A percentile compares a stretch with the other conserved stretches of the same genome.
Conservation (phyloP, 2,888 invertebrate genomes). For the Perizoma flavofasciatum region DNA sequence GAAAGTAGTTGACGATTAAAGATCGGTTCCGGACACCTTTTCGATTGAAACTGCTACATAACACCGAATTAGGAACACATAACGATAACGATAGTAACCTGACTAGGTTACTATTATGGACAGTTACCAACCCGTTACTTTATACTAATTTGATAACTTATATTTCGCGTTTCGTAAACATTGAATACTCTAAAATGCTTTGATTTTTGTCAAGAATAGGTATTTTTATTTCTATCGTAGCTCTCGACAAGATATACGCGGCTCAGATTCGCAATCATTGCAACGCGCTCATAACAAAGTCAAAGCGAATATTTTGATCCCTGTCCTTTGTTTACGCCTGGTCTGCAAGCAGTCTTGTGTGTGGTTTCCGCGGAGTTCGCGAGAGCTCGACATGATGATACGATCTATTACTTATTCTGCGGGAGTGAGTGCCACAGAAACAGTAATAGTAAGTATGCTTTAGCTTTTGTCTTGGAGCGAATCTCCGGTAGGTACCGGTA, state of each 20-base stretch:
- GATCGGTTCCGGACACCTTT: slow-evolving; percentile 33
- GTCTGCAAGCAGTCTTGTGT: slow-evolving; percentile 34
- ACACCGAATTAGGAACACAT: slow-evolving; percentile 23
- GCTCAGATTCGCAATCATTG: slow-evolving; percentile 25
- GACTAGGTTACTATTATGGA: slow-evolving; percentile 42
- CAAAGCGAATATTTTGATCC: slow-evolving; percentile 43
- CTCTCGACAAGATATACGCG: too few species aligned
- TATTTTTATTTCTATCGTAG: too few species aligned
- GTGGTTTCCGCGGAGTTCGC: slow-evolving; percentile 40
- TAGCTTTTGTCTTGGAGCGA: slow-evolving; percentile 54
- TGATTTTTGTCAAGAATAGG: not conserved
- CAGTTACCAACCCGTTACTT: slow-evolving; percentile 45
- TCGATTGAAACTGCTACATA: slow-evolving; percentile 29
- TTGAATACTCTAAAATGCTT: slow-evolving; percentile 6
- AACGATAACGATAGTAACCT: slow-evolving; percentile 25
- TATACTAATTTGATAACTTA: slow-evolving; percentile 22
- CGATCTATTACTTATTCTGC: not conserved
- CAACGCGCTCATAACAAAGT: slow-evolving; percentile 35
- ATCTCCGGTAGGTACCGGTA: slow-evolving; percentile 52
- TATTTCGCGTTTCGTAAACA: slow-evolving; percentile 30
- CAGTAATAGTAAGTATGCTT: slow-evolving; percentile 7
- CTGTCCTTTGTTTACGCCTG: slow-evolving; percentile 45
- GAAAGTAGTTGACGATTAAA: slow-evolving; percentile 31
- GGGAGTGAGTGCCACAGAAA: slow-evolving; percentile 1
- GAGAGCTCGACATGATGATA: slow-evolving; percentile 46